Conservation (phyloP, 2,888 invertebrate species). For the Coelogynopora nodosa region DNA sequence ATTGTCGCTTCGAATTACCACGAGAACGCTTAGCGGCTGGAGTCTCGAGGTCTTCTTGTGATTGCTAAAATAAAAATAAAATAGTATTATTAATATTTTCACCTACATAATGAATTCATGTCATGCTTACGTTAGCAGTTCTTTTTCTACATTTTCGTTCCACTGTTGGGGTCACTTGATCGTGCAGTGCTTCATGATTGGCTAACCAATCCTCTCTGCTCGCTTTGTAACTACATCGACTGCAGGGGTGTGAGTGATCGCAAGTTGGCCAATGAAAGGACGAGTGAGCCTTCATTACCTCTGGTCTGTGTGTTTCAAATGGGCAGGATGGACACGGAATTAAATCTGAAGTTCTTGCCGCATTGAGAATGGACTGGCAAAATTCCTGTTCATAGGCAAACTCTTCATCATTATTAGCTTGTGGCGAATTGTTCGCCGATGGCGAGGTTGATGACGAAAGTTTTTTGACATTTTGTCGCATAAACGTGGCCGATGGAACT, state of each 20-base stretch:
- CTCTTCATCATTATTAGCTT: not conserved
- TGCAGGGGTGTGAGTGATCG: not conserved
- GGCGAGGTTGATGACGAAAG: not conserved
- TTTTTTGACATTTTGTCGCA: slow-evolving; percentile 30
- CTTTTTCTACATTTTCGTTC: not conserved
- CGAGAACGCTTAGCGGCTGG: not conserved
- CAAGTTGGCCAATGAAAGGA: not conserved
- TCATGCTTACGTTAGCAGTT: not conserved
- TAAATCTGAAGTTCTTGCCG: not conserved
- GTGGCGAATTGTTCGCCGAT: not conserved
- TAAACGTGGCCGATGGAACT: slow-evolving; percentile 60
- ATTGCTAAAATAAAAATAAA: not conserved
- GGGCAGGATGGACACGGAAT: not conserved
- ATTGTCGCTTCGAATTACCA: not conserved
- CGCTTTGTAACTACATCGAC: slow-evolving; percentile 27
- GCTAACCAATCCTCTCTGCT: not conserved
- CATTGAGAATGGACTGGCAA: not conserved
- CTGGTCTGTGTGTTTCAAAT: not conserved
- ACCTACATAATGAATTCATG: too few species aligned
- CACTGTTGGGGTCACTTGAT: not conserved
- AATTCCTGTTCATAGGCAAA: not conserved
- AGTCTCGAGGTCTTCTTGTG: not conserved
- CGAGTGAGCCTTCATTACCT: not conserved
- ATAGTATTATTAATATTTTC: too few species aligned
- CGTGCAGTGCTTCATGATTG: not conserved